Evolutionary conservation across 2,797 vertebrate species (phyloP).

Genomic region (Podarcis lilfordi): DNA sequence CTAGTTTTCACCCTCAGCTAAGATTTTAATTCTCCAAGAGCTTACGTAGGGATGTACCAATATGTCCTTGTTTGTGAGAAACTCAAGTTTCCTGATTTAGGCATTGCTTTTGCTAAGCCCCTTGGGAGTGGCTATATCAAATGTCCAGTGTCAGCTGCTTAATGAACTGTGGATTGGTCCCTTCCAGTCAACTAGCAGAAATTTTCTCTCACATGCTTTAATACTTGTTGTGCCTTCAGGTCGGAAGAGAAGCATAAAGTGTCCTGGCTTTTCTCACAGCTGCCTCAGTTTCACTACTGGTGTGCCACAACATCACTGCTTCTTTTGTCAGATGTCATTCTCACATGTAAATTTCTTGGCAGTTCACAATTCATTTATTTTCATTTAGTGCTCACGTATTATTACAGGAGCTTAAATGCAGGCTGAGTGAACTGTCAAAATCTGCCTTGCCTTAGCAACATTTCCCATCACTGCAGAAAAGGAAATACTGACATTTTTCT

Average conservation of each 20-base stretch:
- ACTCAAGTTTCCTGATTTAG: not conserved
- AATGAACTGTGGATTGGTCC: not conserved
- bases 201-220: not conserved
- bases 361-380: slow-evolving; percentile 7
- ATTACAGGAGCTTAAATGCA: slow-evolving; percentile 6
- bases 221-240: not conserved
- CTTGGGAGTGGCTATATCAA: not conserved
- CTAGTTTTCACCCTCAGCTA: not conserved
- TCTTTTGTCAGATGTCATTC: not conserved
- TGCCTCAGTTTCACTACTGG: not conserved
- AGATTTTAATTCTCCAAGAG: not conserved
- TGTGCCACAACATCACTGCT: not conserved
- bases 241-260: not conserved
- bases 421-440: slow-evolving; percentile 1
- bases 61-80: not conserved
- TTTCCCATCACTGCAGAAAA: not conserved
- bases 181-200: not conserved
- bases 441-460: not conserved
- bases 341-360: not conserved
- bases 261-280: not conserved
- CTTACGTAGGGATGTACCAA: not conserved
- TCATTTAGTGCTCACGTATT: slow-evolving; percentile 6
- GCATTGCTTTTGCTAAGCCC: not conserved
- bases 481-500: not conserved
- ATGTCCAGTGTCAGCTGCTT: not conserved